Conservation (phyloP, 2,113 vertebrate genomes). For the Tringa solitaria region DNA sequence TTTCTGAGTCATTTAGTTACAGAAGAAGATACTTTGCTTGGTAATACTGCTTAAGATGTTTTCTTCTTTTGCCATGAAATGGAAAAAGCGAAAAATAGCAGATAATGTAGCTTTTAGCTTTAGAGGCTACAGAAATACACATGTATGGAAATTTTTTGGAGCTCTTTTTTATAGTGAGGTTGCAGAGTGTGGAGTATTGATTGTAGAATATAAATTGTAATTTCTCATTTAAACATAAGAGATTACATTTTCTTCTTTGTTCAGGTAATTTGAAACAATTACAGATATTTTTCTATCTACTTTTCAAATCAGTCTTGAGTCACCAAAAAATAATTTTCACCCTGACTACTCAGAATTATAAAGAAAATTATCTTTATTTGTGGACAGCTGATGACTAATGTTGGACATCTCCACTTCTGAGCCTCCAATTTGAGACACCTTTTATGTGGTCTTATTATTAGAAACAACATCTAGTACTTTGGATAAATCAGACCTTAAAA, state of each 20-base stretch:
- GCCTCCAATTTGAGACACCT: neutral
- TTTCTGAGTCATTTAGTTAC: neutral
- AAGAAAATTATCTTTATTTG: neutral
- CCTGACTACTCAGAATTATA: neutral
- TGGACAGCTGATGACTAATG: neutral
- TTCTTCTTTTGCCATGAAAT: neutral
- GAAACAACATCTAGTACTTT: neutral
- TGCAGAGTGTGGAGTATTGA: neutral
- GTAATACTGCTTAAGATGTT: neutral
- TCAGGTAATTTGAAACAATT: neutral
- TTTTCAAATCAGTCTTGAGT: neutral
- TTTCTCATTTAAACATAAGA: neutral
- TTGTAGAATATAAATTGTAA: neutral
- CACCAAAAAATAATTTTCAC: neutral
- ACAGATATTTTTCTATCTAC: neutral
- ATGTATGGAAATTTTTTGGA: neutral
- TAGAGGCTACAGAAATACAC: neutral
- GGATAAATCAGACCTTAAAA: neutral
- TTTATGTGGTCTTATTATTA: neutral
- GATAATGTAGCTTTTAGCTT: neutral
- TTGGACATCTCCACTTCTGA: neutral
- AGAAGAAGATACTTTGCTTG: neutral
- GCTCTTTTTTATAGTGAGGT: neutral
- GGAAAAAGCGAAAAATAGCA: neutral
- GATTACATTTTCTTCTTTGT: neutral